Percentiles rank a stretch among this genome's conserved stretches.
Conservation (phyloP, 2,113 vertebrate genomes). For the Dolichallabes microphthalmus region DNA sequence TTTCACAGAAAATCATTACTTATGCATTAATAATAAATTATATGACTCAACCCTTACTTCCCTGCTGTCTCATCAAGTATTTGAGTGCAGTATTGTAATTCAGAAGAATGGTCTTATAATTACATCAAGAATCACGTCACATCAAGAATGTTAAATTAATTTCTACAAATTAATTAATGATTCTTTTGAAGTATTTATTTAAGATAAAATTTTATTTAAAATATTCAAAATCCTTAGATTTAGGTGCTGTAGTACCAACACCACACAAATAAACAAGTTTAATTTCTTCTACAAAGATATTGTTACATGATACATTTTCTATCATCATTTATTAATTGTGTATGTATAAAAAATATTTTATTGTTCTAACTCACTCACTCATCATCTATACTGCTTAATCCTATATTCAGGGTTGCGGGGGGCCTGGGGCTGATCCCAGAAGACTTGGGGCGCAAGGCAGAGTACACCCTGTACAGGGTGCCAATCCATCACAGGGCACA, state of each 20-base stretch:
- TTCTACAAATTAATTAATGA: background rate
- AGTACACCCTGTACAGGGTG: too few species aligned
- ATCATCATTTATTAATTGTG: too few species aligned
- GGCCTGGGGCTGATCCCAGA: too few species aligned
- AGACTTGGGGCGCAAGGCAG: too few species aligned
- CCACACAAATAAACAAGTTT: background rate
- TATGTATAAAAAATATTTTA: background rate
- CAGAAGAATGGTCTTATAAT: background rate
- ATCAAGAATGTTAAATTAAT: background rate
- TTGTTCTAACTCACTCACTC: background rate
- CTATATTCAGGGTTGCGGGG: too few species aligned
- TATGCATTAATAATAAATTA: conserved; percentile 11
- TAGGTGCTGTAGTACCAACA: background rate
- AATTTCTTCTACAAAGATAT: background rate
- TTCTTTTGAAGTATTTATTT: background rate
- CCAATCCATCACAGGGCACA: too few species aligned
- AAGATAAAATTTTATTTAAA: background rate
- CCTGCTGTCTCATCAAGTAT: background rate
- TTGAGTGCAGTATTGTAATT: background rate
- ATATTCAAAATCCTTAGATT: background rate
- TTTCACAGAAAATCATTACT: background rate
- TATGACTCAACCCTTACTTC: background rate
- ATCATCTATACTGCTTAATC: too few species aligned
- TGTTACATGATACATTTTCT: background rate
- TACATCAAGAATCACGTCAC: background rate